A percentile compares a stretch with the other conserved stretches of the same genome.
These are phyloP conservation scores for Lathamus discolor DNA, from an alignment of 2,113 vertebrate genomes.

Conservation along the genomic window DNA sequence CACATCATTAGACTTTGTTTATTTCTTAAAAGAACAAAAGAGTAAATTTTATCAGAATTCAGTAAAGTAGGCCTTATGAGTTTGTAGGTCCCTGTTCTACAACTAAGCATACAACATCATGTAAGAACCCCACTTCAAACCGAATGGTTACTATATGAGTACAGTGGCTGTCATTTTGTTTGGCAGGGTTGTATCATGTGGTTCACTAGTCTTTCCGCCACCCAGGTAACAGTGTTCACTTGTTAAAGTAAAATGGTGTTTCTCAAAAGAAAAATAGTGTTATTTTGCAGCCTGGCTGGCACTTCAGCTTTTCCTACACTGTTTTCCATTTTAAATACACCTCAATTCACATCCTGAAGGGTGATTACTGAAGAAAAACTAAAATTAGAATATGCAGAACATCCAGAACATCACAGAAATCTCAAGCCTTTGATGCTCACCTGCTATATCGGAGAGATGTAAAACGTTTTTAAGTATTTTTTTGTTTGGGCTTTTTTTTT, in stretches of 20 bases:
- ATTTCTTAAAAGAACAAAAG: background rate
- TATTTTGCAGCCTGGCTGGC: background rate
- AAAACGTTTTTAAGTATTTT: background rate
- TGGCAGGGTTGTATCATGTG: background rate
- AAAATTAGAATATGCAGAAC: background rate
- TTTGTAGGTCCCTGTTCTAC: background rate
- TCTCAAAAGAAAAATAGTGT: background rate
- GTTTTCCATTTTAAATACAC: background rate
- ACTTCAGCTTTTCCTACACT: background rate
- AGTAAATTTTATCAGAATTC: background rate
- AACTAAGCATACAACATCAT: no score
- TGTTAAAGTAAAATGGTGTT: background rate
- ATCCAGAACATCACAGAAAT: background rate
- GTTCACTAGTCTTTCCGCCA: background rate
- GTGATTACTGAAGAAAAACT: background rate
- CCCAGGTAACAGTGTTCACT: background rate
- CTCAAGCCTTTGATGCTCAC: background rate
- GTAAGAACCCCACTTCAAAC: background rate
- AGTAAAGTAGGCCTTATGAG: background rate
- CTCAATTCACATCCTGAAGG: background rate
- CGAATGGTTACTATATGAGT: background rate
- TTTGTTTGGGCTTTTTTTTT: background rate
- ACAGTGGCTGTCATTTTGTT: background rate
- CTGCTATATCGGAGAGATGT: background rate
- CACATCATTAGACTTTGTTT: background rate